Base-by-base conservation (phyloP, 2,797 vertebrate genomes). In the Coregonus suidteri region DNA sequence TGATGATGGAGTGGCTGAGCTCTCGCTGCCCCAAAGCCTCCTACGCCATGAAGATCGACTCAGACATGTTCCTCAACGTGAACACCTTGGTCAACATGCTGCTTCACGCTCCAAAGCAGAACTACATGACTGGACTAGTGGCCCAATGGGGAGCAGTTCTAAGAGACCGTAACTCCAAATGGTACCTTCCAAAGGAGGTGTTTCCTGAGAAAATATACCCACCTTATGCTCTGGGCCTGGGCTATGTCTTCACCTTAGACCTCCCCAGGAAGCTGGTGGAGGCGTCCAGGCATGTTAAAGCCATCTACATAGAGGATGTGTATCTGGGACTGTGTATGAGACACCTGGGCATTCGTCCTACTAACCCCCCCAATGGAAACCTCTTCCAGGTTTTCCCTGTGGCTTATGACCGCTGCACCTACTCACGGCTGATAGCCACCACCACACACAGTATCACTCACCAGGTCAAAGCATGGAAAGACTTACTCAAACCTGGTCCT, bases 31-130 rank as follows among this genome's bases (percentile, higher is more conserved):
- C 25, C 25, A 25, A 25, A 0, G 25, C 25, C 25, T 25, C 25
- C 25, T 25, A 25, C 25, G 25, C 25, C 25, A 25, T 25, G 25
- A 25, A 25, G 25, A 25, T 25, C 0, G 93, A 94, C 77, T 25
- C 31, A 0, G 92, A 94, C 51, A 79, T 91, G 75, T 95, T 95
- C 85, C 89, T 92, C 41, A 95, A 93, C 25, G 16, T 91, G 62
- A 54, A 56, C 0, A 84, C 78, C 79, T 76, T 91, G 52, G 18
- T 77, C 0, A 4, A 4, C 0, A 59, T 18, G 9, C 31, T 94
- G 54, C 77, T 89, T 3, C 37, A 20, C 1, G 6, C 20, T 3
- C 18, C 4, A 30, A 52, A 0, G 0, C 47, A 78, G 6, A 41
- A 76, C 16, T 90, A 91, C 18, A 3, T 81, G 14, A 92, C 87